Conservation (phyloP, 2,797 vertebrate species). For the Oryzias dopingdopingensis region DNA sequence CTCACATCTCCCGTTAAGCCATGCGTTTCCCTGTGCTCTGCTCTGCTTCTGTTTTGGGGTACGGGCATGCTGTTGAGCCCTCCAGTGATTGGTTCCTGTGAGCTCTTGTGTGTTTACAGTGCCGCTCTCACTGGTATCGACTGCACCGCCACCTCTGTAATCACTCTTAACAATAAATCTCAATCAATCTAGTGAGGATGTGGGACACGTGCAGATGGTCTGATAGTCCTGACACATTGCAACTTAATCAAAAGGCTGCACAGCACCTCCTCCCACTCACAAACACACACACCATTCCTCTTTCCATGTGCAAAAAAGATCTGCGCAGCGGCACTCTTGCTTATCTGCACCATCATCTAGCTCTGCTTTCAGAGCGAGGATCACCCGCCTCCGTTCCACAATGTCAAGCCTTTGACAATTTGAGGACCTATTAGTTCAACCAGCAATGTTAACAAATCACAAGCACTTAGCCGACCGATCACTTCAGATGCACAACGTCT, state of each 20-base stretch:
- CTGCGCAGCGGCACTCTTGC: slow-evolving; percentile 55
- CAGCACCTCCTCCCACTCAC: slow-evolving; percentile 20
- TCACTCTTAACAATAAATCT: slow-evolving; percentile 72
- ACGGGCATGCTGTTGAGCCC: slow-evolving; percentile 3
- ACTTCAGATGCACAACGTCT: slow-evolving; percentile 59
- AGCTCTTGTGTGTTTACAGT: slow-evolving; percentile 42
- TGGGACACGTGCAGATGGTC: slow-evolving; percentile 64
- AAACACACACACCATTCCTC: slow-evolving; percentile 11
- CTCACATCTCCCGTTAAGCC: slow-evolving; percentile 31
- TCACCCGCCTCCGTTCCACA: slow-evolving; percentile 52
- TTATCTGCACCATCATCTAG: slow-evolving; percentile 61
- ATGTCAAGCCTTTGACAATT: slow-evolving; percentile 62
- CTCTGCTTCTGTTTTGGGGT: slow-evolving; percentile 21
- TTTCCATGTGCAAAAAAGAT: slow-evolving; percentile 51
- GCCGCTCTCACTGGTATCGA: slow-evolving; percentile 49
- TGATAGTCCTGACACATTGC: slow-evolving; percentile 68
- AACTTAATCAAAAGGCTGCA: slow-evolving; percentile 66
- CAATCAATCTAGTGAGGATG: slow-evolving; percentile 64
- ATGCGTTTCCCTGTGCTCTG: slow-evolving; percentile 11
- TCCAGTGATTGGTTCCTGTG: slow-evolving; percentile 39
- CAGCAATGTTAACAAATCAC: slow-evolving; percentile 74
- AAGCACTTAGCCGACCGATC: slow-evolving; percentile 66
- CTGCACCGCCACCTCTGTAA: slow-evolving; percentile 55
- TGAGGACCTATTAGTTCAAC: slow-evolving; percentile 71
- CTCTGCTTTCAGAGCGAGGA: slow-evolving; percentile 57